A percentile compares a stretch with the other conserved stretches of the same genome.
phyloP scores from a whole-genome alignment of 2,888 invertebrate genomes.

The Laothoe populi region DNA sequence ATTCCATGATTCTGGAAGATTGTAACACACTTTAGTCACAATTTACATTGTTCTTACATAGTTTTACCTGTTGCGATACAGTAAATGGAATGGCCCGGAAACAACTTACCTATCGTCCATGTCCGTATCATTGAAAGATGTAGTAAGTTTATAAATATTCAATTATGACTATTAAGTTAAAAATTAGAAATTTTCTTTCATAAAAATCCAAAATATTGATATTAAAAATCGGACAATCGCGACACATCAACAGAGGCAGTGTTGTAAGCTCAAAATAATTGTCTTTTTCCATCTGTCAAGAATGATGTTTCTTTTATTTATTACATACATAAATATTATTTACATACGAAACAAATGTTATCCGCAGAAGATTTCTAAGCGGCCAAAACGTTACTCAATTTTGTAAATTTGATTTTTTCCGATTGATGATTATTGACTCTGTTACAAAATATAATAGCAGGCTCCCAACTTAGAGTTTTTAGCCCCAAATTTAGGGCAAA shows the following conservation, averaged over 20 bases:
- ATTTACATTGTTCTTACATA: constrained; percentile 72
- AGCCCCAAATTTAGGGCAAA: too few species aligned
- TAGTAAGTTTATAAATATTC: constrained; percentile 60
- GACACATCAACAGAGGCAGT: constrained; percentile 81
- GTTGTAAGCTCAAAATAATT: constrained; percentile 59
- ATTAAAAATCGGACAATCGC: constrained; percentile 79
- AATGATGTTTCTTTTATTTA: too few species aligned
- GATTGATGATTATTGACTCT: too few species aligned
- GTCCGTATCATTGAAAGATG: constrained; percentile 65
- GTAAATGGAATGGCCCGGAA: constrained; percentile 51
- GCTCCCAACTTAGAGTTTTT: too few species aligned
- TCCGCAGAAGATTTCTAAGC: too few species aligned
- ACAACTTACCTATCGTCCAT: constrained; percentile 77
- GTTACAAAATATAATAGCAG: too few species aligned
- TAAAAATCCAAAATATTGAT: constrained; percentile 80
- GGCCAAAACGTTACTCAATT: too few species aligned
- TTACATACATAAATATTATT: too few species aligned
- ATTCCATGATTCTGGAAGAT: constrained; percentile 78
- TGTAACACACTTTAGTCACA: constrained; percentile 63
- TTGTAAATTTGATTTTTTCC: too few species aligned
- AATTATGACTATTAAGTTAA: constrained; percentile 59
- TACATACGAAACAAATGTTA: too few species aligned
- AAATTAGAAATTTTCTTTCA: constrained; percentile 75
- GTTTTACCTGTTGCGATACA: constrained; percentile 74
- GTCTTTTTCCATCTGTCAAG: constrained; percentile 10